phyloP scores from a whole-genome alignment of 2,797 vertebrate genomes.

The Scarus forsteni region DNA sequence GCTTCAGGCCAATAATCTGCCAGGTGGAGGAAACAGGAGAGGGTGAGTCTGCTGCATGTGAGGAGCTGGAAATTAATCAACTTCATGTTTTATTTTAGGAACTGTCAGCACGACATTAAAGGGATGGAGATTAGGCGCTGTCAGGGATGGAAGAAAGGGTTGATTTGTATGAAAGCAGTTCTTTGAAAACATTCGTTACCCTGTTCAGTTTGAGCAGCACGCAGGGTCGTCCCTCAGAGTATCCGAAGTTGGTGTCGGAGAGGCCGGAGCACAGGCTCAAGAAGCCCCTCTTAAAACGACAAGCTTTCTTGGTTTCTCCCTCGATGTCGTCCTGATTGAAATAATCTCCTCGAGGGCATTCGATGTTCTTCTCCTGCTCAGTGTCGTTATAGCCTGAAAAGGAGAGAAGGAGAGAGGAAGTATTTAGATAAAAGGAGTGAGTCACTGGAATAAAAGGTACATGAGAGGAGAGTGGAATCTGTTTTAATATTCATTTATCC shows the following conservation, averaged over 20 bases:
- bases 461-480: background rate
- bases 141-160: background rate
- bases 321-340: constrained; percentile 77
- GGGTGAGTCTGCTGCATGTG: constrained; percentile 16
- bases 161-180: background rate
- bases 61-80: constrained; percentile 5
- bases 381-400: constrained; percentile 87
- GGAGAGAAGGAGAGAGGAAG: background rate
- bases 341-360: constrained; percentile 83
- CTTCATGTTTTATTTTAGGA: constrained; percentile 24
- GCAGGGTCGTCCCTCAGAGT: constrained; percentile 89
- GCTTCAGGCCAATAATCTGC: constrained; percentile 95
- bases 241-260: constrained; percentile 88
- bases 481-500: constrained; percentile 3
- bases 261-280: constrained; percentile 90
- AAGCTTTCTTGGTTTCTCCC: constrained; percentile 81
- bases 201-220: constrained; percentile 96
- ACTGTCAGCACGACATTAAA: constrained; percentile 1
- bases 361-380: constrained; percentile 86
- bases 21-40: constrained; percentile 31
- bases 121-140: background rate
- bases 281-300: constrained; percentile 86
- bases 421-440: background rate
- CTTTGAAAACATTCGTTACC: constrained; percentile 73
- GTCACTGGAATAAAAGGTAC: background rate